Base-by-base conservation (phyloP, 1,140 invertebrate genomes). In the Drosophila nigrodunni region DNA sequence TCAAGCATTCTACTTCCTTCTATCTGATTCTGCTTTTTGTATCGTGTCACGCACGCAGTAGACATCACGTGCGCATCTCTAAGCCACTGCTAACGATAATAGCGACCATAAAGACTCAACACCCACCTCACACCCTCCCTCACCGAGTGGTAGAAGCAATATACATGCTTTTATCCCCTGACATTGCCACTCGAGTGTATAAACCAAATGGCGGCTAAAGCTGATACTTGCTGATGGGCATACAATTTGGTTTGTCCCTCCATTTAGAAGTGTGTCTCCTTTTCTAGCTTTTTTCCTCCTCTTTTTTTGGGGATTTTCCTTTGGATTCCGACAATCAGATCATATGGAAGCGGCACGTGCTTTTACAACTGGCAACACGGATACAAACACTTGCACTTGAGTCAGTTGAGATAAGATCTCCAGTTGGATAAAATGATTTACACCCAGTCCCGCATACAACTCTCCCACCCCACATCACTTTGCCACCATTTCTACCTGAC, bases 371-470 rank as follows among this genome's bases (percentile, higher is more conserved):
- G 43, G 34, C 47, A 58, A 0, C 15, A 69, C 37, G 25, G 35
- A 25, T 50, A 25, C 60, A 18, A 21, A 21, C 18, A 50, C 54
- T 59, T 25, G 50, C 54, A 44, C 49, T 59, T 52, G n/a, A 55
- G 57, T 55, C 13, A 35, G 47, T 54, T 49, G 52, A 76, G 83
- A 88, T 88, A 80, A 77, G 82, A 77, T 82, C 83, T 88, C 50
- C 76, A 58, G 75, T 82, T 73, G 78, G 73, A 78, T 82, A 61
- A 88, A 88, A 88, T 87, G 83, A 88, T 83, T 82, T 88, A 88
- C 69, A 78, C 77, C 41, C 72, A 57, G 72, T 62, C 41, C 65
- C 44, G 61, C 55, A 43, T 11, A 35, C 21, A 2, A 18, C 47
- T 30, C 18, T 30, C 54, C 54, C 61, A 30, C 30, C 39, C 18